phyloP scores from a whole-genome alignment of 2,113 vertebrate genomes.

The Propithecus coquereli region DNA sequence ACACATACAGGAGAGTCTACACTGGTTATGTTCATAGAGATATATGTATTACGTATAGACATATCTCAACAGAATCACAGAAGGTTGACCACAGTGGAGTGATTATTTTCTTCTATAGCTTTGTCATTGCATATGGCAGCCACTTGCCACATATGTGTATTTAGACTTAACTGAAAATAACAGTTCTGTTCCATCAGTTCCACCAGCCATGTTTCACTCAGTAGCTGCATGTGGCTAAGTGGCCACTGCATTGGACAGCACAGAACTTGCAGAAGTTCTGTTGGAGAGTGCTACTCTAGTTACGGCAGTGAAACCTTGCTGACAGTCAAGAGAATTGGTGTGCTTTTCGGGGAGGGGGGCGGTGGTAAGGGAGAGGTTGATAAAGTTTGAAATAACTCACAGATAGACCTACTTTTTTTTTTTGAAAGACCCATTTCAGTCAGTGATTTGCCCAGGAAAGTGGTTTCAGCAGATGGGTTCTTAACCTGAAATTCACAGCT shows the following conservation, averaged over 20 bases:
- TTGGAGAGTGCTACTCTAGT: not conserved
- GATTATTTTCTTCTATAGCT: not conserved
- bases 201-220: not conserved
- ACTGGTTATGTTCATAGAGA: not conserved
- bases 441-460: not conserved
- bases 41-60: accelerated
- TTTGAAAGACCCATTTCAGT: not conserved
- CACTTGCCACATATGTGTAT: not conserved
- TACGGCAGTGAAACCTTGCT: too few species aligned
- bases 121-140: accelerated
- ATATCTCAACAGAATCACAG: not conserved
- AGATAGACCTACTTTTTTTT: not conserved
- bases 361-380: too few species aligned
- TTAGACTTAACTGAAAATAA: not conserved
- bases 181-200: accelerated
- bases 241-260: accelerated
- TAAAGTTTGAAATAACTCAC: not conserved
- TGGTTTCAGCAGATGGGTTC: not conserved
- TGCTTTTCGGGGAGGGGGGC: not conserved
- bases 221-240: accelerated
- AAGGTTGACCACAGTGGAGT: accelerated
- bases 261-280: not conserved
- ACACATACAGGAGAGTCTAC: accelerated
- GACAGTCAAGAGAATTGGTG: too few species aligned
- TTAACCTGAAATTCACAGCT: too few species aligned